Base-by-base conservation (phyloP, 2,888 invertebrate genomes). In the Perithous albicinctus region DNA sequence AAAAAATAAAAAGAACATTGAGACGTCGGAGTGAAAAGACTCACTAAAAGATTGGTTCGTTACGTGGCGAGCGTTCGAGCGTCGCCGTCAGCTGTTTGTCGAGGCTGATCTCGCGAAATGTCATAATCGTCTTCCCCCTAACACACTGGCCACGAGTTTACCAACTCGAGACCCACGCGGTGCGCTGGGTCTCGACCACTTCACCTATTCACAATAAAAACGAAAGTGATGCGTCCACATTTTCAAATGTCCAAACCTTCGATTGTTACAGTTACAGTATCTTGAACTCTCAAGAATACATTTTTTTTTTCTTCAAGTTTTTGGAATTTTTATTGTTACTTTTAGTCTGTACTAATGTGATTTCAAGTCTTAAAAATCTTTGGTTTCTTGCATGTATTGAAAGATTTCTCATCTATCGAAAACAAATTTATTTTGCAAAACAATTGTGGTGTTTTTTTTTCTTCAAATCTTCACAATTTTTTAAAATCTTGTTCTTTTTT, bases 141-240 rank as follows among this genome's bases (percentile, higher is more conserved):
- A 63, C 63, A 70, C 70, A 51, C 75, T 64, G n/a, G 56, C 75
- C 67, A 69, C 61, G 61, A 59, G 77, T 48, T 77, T 75, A 26
- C 32, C n/a, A 59, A 59, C 64, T 66, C 66, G 56, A 75, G 64
- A 41, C 48, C 54, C 56, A 43, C 56, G n/a, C 32, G 46, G 4
- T 15, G 26, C 29, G 29, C 5, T 56, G n/a, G n/a, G n/a, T 18
- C 7, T 35, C 8, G 32, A 32, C 32, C 56, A 12, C 54, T n/a
- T 54, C 5, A n/a, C 26, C 26, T n/a, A 10, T 15, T 35, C 35
- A 32, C 18, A 59, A 59, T 59, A 5, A 15, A n/a, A 29, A 32
- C 18, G 15, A 15, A 32, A 29, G 12, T n/a, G 23, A 20, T 8
- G 7, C 7, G 12, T 10, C 51, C 12, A 51, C 23, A 51, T 51